phyloP scores from a whole-genome alignment of 2,888 invertebrate species.

The Liodrosophila aerea region DNA sequence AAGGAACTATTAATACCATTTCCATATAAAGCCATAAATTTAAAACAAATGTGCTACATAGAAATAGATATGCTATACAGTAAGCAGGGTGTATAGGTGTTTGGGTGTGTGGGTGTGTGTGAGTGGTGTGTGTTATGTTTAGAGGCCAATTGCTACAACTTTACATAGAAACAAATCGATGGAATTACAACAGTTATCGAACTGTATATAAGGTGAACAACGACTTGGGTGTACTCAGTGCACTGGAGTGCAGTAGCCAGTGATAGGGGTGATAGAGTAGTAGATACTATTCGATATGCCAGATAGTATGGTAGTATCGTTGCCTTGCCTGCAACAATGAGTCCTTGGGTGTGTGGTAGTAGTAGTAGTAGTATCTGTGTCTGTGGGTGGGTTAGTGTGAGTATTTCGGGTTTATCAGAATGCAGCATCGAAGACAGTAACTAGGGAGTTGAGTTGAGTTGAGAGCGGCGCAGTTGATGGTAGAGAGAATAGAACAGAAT shows the following conservation, averaged over 20 bases:
- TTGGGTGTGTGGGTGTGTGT: conserved; percentile 19
- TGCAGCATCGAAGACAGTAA: conserved; percentile 65
- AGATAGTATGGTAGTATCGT: conserved; percentile 12
- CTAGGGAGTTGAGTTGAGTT: conserved; percentile 31
- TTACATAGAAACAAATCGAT: conserved; percentile 24
- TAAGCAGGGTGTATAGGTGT: conserved; percentile 46
- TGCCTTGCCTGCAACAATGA: conserved; percentile 41
- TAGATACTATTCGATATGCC: neutral
- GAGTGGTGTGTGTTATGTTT: conserved; percentile 14
- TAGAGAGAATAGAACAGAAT: conserved; percentile 46
- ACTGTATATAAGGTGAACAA: conserved; percentile 18
- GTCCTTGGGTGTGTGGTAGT: conserved; percentile 37
- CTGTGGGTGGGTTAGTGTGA: conserved; percentile 37
- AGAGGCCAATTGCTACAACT: conserved; percentile 35
- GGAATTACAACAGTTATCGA: conserved; percentile 18
- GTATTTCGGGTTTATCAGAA: conserved; percentile 48
- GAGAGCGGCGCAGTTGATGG: conserved; percentile 24
- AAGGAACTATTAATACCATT: conserved; percentile 18
- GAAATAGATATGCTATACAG: conserved; percentile 55
- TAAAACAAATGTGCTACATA: conserved; percentile 31
- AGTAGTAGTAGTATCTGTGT: too few relatives aligned
- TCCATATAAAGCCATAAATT: neutral
- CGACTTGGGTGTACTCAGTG: conserved; percentile 10
- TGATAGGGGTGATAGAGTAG: too few relatives aligned
- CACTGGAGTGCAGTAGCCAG: neutral